Evolutionary conservation across 2,888 invertebrate genomes (phyloP), one percentile per base, ranked within the genome.

Genomic region (Drosophila maculinotata): DNA sequence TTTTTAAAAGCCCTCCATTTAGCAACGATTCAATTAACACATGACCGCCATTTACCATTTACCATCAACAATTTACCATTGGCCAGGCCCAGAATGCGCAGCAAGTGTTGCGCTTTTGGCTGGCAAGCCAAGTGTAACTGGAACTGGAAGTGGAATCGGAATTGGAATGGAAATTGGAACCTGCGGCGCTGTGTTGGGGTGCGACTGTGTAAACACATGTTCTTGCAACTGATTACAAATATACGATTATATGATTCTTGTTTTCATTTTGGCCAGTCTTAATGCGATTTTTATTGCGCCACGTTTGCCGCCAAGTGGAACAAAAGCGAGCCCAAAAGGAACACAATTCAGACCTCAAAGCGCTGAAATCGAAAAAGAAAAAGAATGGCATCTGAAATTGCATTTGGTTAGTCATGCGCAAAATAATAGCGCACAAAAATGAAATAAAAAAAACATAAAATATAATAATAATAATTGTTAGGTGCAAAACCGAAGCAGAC

Each of bases 341-440:
- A 65, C 56, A 62, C 45, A 45, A 20, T 14, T 20, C 33, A 45
- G 58, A 69, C 48, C 41, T 56, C 38, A 42, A 51, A 56, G 35
- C 49, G 35, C 54, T 47, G 49, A 63, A 64, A 65, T 49, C 47
- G 39, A 71, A 69, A 69, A 62, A 56, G 64, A 69, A 65, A 70
- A 70, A 73, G 81, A 86, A 86, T 84, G 85, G 84, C 68, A 84
- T 80, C 83, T 87, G 66, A 69, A 88, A 88, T 86, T 88, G 88
- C 83, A 84, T 80, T 86, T 84, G 88, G 75, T 84, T 86, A 84
- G 88, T 84, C 83, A 84, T 88, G 83, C 83, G 88, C 81, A 64
- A 86, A 80, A 71, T 74, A 82, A 76, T 69, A 69, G 52, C 47
- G 35, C 53, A 64, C 35, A 35, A 3, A 26, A 9, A 41, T n/a